Base-by-base conservation (phyloP, 2,113 vertebrate species). In the Garra rufa region DNA sequence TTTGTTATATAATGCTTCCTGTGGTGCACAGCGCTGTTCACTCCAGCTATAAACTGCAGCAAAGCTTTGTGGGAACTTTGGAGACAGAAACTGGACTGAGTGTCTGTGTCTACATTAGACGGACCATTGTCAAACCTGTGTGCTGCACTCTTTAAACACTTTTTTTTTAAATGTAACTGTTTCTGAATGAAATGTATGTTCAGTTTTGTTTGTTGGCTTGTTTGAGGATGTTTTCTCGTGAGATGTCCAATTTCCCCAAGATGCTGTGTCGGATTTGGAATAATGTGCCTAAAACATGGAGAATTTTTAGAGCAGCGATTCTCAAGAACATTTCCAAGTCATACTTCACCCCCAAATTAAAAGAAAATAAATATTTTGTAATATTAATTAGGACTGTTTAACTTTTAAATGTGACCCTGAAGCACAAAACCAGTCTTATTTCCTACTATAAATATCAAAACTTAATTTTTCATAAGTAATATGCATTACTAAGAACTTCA, bases 21-120 rank as follows among this genome's bases (percentile, higher is more conserved):
- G 46, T 75, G 46, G 26, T 50, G 73, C 73, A 50, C 26, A 17
- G 73, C 46, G 15, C 43, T 48, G 59, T 50, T 67, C 78, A 80
- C 59, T 67, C 78, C 78, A 80, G 59, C 24, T 65, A 48, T 41
- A 80, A 78, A 77, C 76, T 43, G 76, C 76, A 78, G 76, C 77
- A 77, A 77, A 77, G 75, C 74, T 19, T 76, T 76, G 46, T 76
- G 48, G 74, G 28, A 52, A 34, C 24, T 50, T 48, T 50, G 44
- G 15, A 76, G 48, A 74, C 43, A 57, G 75, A 38, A 52, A 19
- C 77, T 79, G 76, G 9, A 19, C 41, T 50, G 59, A 65, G 61
- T 80, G 61, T 80, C 43, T 67, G 80, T 50, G 26, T 81, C 78
- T 81, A 30, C 61, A 65, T 50, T 67, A 67, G 57, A 67, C 17